Base-by-base conservation (phyloP, 2,113 vertebrate genomes). In the Oplegnathus fasciatus region DNA sequence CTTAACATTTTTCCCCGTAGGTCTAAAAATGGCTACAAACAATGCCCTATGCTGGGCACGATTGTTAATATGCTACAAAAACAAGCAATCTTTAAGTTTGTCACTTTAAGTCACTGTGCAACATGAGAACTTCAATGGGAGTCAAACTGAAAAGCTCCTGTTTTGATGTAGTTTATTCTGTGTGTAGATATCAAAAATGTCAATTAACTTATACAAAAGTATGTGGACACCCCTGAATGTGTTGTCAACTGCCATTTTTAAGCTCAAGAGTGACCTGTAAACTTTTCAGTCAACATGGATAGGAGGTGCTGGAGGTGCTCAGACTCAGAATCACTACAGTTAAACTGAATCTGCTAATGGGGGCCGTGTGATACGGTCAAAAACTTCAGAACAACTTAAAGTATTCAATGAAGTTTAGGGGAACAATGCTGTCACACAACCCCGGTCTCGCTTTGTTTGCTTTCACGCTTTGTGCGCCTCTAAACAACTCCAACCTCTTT, bases 21-120 rank as follows among this genome's bases (percentile, higher is more conserved):
- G 69, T 80, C 74, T 88, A 89, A 82, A 86, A 89, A 86, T 78
- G 57, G 86, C 89, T 88, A 89, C 84, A 83, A 83, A 88, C 62
- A 0, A 78, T 34, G 70, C 86, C 78, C 86, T 37, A 52, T 13
- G 66, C 52, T 37, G 61, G 75, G 74, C 75, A 64, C 26, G 5
- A 54, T 62, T 55, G 34, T 68, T 89, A 84, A 58, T 80, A 76
- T 84, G 90, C 90, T 91, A 92, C 89, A 82, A 82, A 80, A 87
- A 78, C 64, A 92, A 87, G 73, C 80, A 79, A 57, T 70, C 44
- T 42, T 62, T 20, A 28, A 50, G 48, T 67, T 30, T 5, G 52
- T 78, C 62, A 37, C 42, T 40, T 58, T 9, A 75, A 52, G 34
- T 74, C 64, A 30, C 66, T 60, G 79, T 79, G 74, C 65, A 48